phyloP scores from a whole-genome alignment of 1,140 invertebrate species.

The Philopotamus ludificatus region DNA sequence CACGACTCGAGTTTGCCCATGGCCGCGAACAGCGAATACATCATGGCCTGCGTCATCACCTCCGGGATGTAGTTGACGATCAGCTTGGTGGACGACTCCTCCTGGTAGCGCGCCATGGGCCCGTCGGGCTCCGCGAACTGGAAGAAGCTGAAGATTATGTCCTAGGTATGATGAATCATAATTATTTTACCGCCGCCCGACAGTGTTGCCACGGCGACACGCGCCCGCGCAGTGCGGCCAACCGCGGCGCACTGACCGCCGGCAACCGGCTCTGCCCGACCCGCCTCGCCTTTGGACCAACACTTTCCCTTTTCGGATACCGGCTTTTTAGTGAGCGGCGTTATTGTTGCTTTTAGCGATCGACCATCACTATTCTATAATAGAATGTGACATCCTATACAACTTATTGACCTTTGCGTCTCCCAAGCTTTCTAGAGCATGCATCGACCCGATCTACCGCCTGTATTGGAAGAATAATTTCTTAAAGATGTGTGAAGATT shows the following conservation, averaged over 20 bases:
- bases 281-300: not conserved
- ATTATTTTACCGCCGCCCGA: not conserved
- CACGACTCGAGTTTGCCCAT: slow-evolving; percentile 60
- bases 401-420: no score
- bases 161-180: no score
- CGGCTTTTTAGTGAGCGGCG: no score
- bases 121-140: not conserved
- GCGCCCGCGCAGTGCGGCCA: not conserved
- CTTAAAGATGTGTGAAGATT: no score
- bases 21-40: slow-evolving; percentile 57
- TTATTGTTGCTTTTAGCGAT: no score
- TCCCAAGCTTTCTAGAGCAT: no score
- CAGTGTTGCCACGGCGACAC: not conserved
- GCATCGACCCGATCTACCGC: no score
- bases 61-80: slow-evolving; percentile 60
- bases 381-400: no score
- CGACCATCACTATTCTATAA: no score
- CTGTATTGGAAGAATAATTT: no score
- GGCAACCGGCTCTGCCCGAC: not conserved
- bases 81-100: slow-evolving; percentile 57
- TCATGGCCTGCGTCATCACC: slow-evolving; percentile 59
- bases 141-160: no score
- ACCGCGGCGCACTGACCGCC: not conserved
- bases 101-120: not conserved
- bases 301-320: no score